These are phyloP conservation scores for Daboia siamensis DNA, from an alignment of 2,113 vertebrate species.

Conservation along the genomic window DNA sequence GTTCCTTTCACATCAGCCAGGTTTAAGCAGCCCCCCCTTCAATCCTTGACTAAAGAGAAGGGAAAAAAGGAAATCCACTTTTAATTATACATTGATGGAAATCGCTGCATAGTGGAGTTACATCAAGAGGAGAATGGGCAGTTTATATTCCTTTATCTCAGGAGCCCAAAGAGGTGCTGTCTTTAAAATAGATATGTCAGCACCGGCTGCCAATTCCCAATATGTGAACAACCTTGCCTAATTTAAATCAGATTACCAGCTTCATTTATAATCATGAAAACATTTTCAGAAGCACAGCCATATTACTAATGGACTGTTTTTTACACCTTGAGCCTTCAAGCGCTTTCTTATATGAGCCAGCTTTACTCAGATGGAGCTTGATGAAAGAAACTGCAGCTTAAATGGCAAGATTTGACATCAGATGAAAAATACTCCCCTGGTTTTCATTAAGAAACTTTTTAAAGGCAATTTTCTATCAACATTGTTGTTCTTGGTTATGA, in stretches of 20 bases:
- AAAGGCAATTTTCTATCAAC: neutral
- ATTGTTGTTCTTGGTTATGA: neutral
- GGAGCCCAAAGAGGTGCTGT: constrained; percentile 57
- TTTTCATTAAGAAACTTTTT: constrained; percentile 11
- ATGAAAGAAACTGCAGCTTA: constrained; percentile 1
- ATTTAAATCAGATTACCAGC: constrained; percentile 53
- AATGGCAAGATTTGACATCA: constrained; percentile 22
- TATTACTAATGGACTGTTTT: constrained; percentile 5
- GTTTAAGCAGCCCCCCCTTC: constrained; percentile 66
- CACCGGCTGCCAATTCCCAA: constrained; percentile 33
- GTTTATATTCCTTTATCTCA: constrained; percentile 68
- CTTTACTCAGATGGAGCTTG: neutral
- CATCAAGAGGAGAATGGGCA: constrained; percentile 69
- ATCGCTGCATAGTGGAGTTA: constrained; percentile 68
- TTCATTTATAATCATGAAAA: constrained; percentile 40
- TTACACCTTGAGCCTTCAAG: constrained; percentile 28
- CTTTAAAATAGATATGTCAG: constrained; percentile 52
- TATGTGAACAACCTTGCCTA: constrained; percentile 46
- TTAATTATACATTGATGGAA: constrained; percentile 80
- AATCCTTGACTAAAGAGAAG: constrained; percentile 59
- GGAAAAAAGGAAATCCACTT: constrained; percentile 77
- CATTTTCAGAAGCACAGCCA: constrained; percentile 34
- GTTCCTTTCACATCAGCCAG: constrained; percentile 72
- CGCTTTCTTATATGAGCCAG: neutral
- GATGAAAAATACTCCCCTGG: constrained; percentile 25